Base-by-base conservation (phyloP, 2,888 invertebrate species). In the Incurvaria masculella region DNA sequence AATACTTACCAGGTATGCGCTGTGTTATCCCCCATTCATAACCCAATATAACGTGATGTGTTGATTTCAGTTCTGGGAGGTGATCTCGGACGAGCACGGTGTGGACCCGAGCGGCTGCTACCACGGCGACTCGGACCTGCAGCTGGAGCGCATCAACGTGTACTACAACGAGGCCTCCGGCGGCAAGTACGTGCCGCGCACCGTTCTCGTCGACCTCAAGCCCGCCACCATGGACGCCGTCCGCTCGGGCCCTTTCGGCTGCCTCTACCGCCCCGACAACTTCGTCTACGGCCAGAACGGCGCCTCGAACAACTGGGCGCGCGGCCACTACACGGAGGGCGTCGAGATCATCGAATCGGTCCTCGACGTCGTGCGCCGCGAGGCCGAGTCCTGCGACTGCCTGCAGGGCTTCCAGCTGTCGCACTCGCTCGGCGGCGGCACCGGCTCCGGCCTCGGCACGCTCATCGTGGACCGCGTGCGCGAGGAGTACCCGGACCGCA, bases 281-380 rank as follows among this genome's bases (percentile, higher is more conserved):
- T 94, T 91, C 65, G 91, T 94, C 2, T 93, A 91, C 58, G 89
- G 86, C 6, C 71, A 73, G 48, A 67, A 66, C 42, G 62, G 76
- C 19, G 79, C 72, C 39, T 72, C 69, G 16, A 78, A 79, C 56
- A 79, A 79, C 64, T 79, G 79, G 79, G 73, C 79, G n/a, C 61
- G 72, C 52, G 79, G 95, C n/a, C 93, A 94, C 62, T 94, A 94
- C 72, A 94, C 94, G 18, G 94, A 94, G 72, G 94, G 94, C n/a
- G 93, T 84, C 48, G 94, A 88, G 72, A 81, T 87, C 61, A 88
- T 85, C 45, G 96, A 93, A 69, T 86, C 94, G 17, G 87, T 87
- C 0, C 69, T 91, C 45, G 91, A 91, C 61, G 91, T 91, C 1
- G 83, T 91, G 21, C 80, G 92, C 49, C 87, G 89, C 63, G 91